These are phyloP conservation scores for Pandemis cinnamomeana DNA, from an alignment of 2,888 invertebrate genomes.

Conservation along the genomic window DNA sequence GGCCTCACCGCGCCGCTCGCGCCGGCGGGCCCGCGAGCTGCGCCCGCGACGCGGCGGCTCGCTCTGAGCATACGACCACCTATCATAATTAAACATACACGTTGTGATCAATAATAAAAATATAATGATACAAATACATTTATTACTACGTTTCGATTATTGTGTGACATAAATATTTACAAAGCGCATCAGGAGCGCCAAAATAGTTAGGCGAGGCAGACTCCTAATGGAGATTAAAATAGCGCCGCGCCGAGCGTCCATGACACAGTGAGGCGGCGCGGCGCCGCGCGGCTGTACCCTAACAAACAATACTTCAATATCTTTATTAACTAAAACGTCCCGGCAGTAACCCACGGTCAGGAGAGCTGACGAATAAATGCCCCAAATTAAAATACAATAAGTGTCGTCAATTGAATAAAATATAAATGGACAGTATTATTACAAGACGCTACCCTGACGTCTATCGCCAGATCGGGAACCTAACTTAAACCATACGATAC, in stretches of 20 bases:
- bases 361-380: constrained; percentile 77
- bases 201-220: constrained; percentile 75
- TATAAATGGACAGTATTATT: constrained; percentile 59
- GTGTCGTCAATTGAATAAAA: constrained; percentile 77
- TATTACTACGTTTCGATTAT: constrained; percentile 83
- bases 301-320: constrained; percentile 56
- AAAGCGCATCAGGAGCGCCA: constrained; percentile 79
- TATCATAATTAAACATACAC: constrained; percentile 74
- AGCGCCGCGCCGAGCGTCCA: constrained; percentile 48
- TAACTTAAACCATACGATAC: constrained; percentile 58
- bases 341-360: constrained; percentile 69
- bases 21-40: constrained; percentile 45
- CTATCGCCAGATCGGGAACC: constrained; percentile 65
- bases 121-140: constrained; percentile 85
- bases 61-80: constrained; percentile 65
- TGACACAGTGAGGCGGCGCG: constrained; percentile 39
- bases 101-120: constrained; percentile 84
- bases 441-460: constrained; percentile 72
- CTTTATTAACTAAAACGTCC: constrained; percentile 81
- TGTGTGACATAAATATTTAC: constrained; percentile 85
- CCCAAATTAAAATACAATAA: constrained; percentile 68
- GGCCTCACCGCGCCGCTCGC: constrained; percentile 40
- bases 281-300: constrained; percentile 41
- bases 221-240: constrained; percentile 65
- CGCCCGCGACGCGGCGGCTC: constrained; percentile 45